These are phyloP conservation scores for Amphiura filiformis DNA, from an alignment of 35 echinoderm and acorn worm species.

Conservation along the genomic window DNA sequence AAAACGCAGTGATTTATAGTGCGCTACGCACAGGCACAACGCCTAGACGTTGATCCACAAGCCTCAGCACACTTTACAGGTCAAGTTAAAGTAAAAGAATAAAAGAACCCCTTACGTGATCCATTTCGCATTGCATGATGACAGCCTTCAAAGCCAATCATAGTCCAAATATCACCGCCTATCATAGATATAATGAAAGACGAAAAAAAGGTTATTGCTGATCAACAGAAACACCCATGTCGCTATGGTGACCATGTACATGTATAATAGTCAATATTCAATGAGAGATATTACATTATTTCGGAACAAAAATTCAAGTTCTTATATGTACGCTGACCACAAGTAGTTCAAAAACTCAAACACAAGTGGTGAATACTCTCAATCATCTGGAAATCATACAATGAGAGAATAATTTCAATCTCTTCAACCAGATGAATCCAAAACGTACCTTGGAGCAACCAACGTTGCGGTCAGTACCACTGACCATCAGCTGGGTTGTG, in stretches of 20 bases:
- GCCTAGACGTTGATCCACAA: too few species aligned
- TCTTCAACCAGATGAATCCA: too few species aligned
- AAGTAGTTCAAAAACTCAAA: not conserved
- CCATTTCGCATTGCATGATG: not conserved
- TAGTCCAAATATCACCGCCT: not conserved
- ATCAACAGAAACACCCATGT: not conserved
- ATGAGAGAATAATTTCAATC: too few species aligned
- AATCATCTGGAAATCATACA: not conserved
- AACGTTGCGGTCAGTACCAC: too few species aligned
- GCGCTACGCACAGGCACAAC: too few species aligned
- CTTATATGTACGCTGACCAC: too few species aligned
- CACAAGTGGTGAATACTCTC: not conserved
- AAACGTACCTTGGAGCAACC: too few species aligned
- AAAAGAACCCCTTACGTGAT: not conserved
- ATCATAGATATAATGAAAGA: not conserved
- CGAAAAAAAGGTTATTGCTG: not conserved
- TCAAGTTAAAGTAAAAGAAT: not conserved
- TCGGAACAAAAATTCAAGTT: too few species aligned
- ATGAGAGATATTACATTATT: too few species aligned
- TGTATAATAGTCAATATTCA: not conserved
- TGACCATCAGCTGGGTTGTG: too few species aligned
- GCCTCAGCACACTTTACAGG: too few species aligned
- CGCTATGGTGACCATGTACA: not conserved
- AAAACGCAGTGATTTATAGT: too few species aligned
- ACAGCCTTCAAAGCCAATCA: not conserved